Evolutionary conservation across 2,113 vertebrate species (phyloP).

Genomic region (Erythrolamprus reginae): DNA sequence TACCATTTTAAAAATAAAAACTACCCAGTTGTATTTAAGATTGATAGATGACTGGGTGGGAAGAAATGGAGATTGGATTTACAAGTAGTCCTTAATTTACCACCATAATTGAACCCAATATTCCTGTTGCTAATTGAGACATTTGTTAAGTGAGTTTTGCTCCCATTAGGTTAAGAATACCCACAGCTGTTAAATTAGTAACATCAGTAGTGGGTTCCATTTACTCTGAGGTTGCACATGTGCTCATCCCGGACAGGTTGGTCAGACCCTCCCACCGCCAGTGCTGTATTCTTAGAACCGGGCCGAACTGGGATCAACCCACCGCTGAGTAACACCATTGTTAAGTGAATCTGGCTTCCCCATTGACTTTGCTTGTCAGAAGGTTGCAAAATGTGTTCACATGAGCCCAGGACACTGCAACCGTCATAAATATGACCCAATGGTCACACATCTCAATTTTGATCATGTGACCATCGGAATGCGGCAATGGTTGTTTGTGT

Average conservation of each 20-base stretch:
- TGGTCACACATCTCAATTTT: neutral
- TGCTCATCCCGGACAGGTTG: no score
- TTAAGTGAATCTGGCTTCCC: neutral
- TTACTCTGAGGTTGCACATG: no score
- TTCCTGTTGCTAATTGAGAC: neutral
- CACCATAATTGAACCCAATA: neutral
- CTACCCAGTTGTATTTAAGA: neutral
- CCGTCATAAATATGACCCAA: neutral
- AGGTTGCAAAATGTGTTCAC: neutral
- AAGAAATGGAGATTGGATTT: neutral
- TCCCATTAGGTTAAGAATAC: neutral
- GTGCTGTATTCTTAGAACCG: no score
- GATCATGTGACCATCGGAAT: neutral
- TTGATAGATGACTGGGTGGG: neutral
- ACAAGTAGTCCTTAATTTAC: neutral
- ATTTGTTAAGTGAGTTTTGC: neutral
- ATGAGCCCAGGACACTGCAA: neutral
- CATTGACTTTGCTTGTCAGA: neutral
- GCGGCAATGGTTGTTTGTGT: neutral
- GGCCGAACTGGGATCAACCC: no score
- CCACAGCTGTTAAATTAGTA: neutral
- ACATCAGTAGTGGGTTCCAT: no score
- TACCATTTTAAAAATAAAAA: neutral
- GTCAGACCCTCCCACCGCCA: no score
- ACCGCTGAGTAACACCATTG: neutral